A percentile compares a stretch with the other conserved stretches of the same genome.
These are phyloP conservation scores for Acronicta aceris DNA, from an alignment of 2,888 invertebrate genomes.

Conservation along the genomic window DNA sequence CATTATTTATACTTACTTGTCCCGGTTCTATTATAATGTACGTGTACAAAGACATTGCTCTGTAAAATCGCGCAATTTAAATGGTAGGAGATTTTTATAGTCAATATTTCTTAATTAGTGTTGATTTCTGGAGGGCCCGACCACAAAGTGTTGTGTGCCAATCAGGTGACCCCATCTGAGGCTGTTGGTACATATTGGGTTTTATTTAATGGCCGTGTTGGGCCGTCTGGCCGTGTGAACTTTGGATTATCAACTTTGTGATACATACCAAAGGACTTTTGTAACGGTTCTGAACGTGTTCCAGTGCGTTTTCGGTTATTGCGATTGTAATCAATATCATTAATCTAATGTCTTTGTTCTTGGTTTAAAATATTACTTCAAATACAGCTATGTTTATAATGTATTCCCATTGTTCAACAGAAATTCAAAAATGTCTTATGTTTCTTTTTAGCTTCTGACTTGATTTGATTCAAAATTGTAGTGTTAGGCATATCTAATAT, in stretches of 20 bases:
- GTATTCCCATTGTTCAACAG: background rate
- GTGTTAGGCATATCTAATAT: too few species aligned
- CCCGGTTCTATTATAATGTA: background rate
- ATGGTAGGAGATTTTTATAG: slow-evolving; percentile 22
- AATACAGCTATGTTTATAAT: background rate
- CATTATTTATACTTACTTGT: slow-evolving; percentile 2
- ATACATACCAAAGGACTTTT: slow-evolving; percentile 52
- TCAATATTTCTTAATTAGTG: slow-evolving; percentile 65
- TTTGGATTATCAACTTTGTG: slow-evolving; percentile 57
- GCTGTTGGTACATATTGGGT: slow-evolving; percentile 66
- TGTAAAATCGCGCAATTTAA: slow-evolving; percentile 3
- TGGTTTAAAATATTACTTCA: slow-evolving; percentile 8
- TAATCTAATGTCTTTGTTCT: slow-evolving; percentile 32
- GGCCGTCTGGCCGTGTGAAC: slow-evolving; percentile 56
- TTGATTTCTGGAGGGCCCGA: slow-evolving; percentile 50
- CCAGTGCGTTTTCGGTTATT: slow-evolving; percentile 29
- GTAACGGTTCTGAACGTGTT: slow-evolving; percentile 48
- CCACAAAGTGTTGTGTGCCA: slow-evolving; percentile 69
- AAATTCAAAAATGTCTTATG: too few species aligned
- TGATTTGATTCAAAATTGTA: too few species aligned
- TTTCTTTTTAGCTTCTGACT: too few species aligned
- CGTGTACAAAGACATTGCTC: background rate
- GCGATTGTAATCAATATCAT: slow-evolving; percentile 33
- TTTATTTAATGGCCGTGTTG: slow-evolving; percentile 64
- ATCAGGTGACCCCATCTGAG: slow-evolving; percentile 83